Base-by-base conservation (phyloP, 2,888 invertebrate species). In the Eilema sororculum region DNA sequence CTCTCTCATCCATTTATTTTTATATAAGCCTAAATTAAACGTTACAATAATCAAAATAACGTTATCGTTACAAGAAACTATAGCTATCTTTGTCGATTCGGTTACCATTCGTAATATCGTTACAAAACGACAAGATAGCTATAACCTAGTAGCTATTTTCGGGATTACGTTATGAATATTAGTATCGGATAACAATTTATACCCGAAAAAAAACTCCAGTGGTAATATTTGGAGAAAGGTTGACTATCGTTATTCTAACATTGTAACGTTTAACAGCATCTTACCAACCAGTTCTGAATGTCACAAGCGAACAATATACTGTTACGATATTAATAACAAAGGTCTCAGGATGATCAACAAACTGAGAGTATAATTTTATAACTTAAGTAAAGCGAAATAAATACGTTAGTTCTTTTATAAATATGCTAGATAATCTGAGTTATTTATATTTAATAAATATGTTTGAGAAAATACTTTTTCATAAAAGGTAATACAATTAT, bases 321-420 rank as follows among this genome's bases (percentile, higher is more conserved):
- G 74, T 80, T 75, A 62, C 60, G n/a, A 60, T 79, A 76, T 87
- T 87, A 86, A 84, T 87, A 86, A 84, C 81, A 82, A 82, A 83
- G 80, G 74, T 75, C 76, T 85, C 81, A 84, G 79, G 84, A 78
- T 79, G 75, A 70, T 76, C 78, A 78, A 79, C 80, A 80, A 84
- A 86, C 84, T 41, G 58, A 78, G 87, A 89, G 85, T 86, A 82
- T 73, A 25, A 65, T 74, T 84, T 77, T 57, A 73, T 80, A 75
- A 85, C 87, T 89, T 91, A 86, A 86, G 84, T 84, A 84, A 93
- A 92, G 92, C 93, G 69, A 91, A 94, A 94, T 94, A 94, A 94
- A 94, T 94, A 94, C 88, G 89, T 94, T 93, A 94, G 90, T 87
- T 81, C 72, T 82, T 78, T 84, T 84, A 79, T 83, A 86, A 84